Evolutionary conservation across 2,797 vertebrate genomes (phyloP), one percentile per base, ranked within the genome.

Genomic region (Decapterus maruadsi): DNA sequence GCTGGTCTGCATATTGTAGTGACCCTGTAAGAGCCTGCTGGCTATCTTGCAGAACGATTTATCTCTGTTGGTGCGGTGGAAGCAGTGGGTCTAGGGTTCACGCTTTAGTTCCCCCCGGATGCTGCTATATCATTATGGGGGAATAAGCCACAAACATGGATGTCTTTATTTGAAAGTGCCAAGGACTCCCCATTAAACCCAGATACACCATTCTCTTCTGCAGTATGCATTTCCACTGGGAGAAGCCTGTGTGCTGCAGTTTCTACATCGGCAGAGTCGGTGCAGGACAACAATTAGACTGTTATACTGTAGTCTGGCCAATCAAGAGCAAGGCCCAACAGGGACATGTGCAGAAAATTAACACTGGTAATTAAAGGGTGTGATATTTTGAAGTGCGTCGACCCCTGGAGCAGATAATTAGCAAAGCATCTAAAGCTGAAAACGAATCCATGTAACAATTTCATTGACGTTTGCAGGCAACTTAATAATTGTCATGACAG

Each of bases 71-170:
- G 51, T 0, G 48, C 57, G 1, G 55, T 46, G 54, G 58, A 81
- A 66, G 74, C 68, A 61, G 12, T 26, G 65, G 54, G 80, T 73
- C 65, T 73, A 58, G 61, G 75, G 77, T 81, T 85, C 81, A 80
- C 20, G 4, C 29, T 19, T 17, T 29, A 12, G 22, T 46, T 80
- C 54, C 74, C 79, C 77, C 68, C 2, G 40, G 82, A 86, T 16
- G 26, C 50, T 56, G 73, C 69, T 56, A 13, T 68, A 77, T 87
- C 71, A 78, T 90, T 84, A 83, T 43, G 61, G 68, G 79, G 71
- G 65, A 78, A 77, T 51, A 65, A 36, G 77, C 67, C 38, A 78
- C 71, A 69, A 62, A 86, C 84, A 78, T 40, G 26, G 34, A 76
- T 55, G 63, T 84, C 78, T 84, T 85, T 31, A 70, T 81, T 82